Conservation (phyloP, 2,113 vertebrate genomes). For the Perca fluviatilis region DNA sequence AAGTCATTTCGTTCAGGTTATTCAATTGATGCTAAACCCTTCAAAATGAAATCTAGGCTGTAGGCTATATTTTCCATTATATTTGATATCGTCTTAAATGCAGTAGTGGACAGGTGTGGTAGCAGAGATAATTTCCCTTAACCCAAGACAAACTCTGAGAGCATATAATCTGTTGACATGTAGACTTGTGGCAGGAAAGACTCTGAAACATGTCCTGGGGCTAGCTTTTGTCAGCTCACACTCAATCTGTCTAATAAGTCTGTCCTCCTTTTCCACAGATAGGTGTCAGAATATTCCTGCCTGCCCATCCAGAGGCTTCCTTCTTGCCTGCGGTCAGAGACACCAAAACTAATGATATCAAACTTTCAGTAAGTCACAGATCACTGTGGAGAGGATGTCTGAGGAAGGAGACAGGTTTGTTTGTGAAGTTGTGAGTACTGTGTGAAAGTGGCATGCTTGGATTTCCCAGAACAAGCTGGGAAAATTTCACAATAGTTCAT, state of each 20-base stretch:
- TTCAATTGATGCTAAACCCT: slow-evolving; percentile 28
- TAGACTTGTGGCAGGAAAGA: slow-evolving; percentile 81
- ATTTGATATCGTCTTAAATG: slow-evolving; percentile 51
- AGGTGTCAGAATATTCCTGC: slow-evolving; percentile 70
- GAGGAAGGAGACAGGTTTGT: slow-evolving; percentile 46
- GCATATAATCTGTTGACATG: slow-evolving; percentile 74
- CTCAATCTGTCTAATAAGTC: slow-evolving; percentile 77
- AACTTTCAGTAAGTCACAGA: slow-evolving; percentile 53
- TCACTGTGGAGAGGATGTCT: slow-evolving; percentile 24
- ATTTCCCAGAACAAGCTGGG: slow-evolving; percentile 62
- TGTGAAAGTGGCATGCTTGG: slow-evolving; percentile 69
- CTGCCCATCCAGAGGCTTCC: slow-evolving; percentile 57
- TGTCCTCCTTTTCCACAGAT: slow-evolving; percentile 69
- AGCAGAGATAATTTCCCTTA: slow-evolving; percentile 50
- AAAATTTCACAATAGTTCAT: slow-evolving; percentile 68
- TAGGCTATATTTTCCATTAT: slow-evolving; percentile 46
- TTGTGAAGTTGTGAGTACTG: slow-evolving; percentile 58
- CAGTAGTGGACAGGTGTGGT: slow-evolving; percentile 54
- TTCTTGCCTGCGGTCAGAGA: slow-evolving; percentile 67
- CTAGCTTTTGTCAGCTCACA: slow-evolving; percentile 76
- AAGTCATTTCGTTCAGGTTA: slow-evolving; percentile 2
- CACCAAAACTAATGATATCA: slow-evolving; percentile 72
- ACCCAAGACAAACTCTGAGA: slow-evolving; percentile 53
- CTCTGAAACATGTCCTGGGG: slow-evolving; percentile 76
- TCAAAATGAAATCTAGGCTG: slow-evolving; percentile 29